Conservation (phyloP, 2,888 invertebrate genomes). For the Molorchus minor region DNA sequence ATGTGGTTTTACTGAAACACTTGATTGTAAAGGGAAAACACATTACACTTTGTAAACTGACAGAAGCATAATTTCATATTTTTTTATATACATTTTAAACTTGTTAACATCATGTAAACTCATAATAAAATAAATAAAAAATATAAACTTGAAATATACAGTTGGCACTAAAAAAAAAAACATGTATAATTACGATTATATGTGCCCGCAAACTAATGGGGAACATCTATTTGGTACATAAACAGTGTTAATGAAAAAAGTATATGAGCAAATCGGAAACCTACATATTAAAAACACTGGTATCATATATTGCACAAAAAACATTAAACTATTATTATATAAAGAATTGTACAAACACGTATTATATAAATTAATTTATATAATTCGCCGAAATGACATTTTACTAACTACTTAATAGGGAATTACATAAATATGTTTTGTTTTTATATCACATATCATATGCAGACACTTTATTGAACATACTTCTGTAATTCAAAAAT, state of each 20-base stretch:
- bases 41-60: slow-evolving; percentile 43
- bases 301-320: slow-evolving; percentile 34
- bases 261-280: slow-evolving; percentile 31
- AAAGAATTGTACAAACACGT: slow-evolving; percentile 38
- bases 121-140: slow-evolving; percentile 44
- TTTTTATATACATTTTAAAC: slow-evolving; percentile 40
- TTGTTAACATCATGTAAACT: slow-evolving; percentile 35
- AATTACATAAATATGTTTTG: slow-evolving; percentile 45
- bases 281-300: slow-evolving; percentile 33
- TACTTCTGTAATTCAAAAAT: slow-evolving; percentile 8
- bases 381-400: slow-evolving; percentile 37
- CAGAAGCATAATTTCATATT: slow-evolving; percentile 46
- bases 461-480: slow-evolving; percentile 32
- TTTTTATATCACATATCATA: slow-evolving; percentile 39
- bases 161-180: slow-evolving; percentile 34
- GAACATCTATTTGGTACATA: slow-evolving; percentile 26
- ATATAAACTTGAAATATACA: slow-evolving; percentile 41
- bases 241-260: slow-evolving; percentile 28
- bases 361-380: slow-evolving; percentile 35
- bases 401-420: slow-evolving; percentile 40
- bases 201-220: slow-evolving; percentile 25
- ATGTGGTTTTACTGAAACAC: slow-evolving; percentile 49
- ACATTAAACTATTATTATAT: slow-evolving; percentile 17
- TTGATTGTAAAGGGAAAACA: slow-evolving; percentile 50
- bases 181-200: slow-evolving; percentile 18